Evolutionary conservation across 1,140 invertebrate genomes (phyloP).

Genomic region (Ephestia elutella): DNA sequence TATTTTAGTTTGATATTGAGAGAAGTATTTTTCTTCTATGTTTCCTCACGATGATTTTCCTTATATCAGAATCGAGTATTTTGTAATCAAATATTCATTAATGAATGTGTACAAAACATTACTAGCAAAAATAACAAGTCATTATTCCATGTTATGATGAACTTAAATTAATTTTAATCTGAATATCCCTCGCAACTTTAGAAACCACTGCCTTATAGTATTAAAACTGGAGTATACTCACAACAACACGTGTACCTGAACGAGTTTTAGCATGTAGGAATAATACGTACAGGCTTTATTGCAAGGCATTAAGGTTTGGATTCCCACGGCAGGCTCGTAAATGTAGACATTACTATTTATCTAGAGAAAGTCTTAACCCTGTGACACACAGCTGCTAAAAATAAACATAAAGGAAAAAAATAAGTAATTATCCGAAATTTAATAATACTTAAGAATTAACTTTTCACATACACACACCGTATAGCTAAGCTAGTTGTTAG

Average conservation of each 20-base stretch:
- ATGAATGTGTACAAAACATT: too few species aligned
- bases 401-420: not conserved
- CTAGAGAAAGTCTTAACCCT: slow-evolving; percentile 22
- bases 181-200: not conserved
- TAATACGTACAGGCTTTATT: slow-evolving; percentile 9
- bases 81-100: too few species aligned
- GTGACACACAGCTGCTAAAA: slow-evolving; percentile 21
- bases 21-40: too few species aligned
- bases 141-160: too few species aligned
- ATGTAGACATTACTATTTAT: slow-evolving; percentile 13
- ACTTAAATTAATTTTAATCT: too few species aligned
- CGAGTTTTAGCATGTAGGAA: slow-evolving; percentile 14
- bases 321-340: not conserved
- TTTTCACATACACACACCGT: too few species aligned
- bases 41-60: too few species aligned
- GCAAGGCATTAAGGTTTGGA: not conserved
- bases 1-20: too few species aligned
- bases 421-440: not conserved
- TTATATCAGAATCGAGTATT: too few species aligned
- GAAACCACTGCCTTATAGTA: slow-evolving; percentile 13
- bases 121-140: too few species aligned
- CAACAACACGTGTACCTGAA: slow-evolving; percentile 29
- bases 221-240: slow-evolving; percentile 24
- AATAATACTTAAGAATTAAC: too few species aligned
- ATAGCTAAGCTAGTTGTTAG: too few species aligned